Evolutionary conservation across 2,797 vertebrate species (phyloP), one percentile per base, ranked within the genome.

Genomic region (Mus caroli): DNA sequence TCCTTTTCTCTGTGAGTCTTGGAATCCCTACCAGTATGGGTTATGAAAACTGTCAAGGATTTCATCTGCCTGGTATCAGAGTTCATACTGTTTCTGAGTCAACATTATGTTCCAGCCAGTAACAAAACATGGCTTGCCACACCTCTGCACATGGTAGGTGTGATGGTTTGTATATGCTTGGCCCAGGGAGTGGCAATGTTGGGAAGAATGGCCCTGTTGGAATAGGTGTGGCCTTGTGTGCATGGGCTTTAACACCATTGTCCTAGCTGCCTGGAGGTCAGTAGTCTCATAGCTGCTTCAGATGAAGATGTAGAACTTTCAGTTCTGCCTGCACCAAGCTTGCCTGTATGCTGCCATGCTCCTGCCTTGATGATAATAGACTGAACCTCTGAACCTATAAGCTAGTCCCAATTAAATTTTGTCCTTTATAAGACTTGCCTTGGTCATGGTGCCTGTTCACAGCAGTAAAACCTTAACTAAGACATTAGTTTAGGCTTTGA

Each of bases 71-170:
- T 11, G 7, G 94, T 75, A 67, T 15, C 43, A 31, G 13, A 46
- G 79, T 84, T 93, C 60, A 4, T n/a, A 28, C 43, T 76, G 79
- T 90, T 95, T 96, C 64, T 69, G 50, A 94, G 34, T 31, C 96
- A 62, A 78, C 40, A 62, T 86, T 96, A 69, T 69, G 10, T 3
- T n/a, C 40, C 56, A 84, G n/a, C 46, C 58, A 34, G 31, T 31
- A 24, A 40, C 6, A 28, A 67, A 73, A 17, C 52, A 78, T 67
- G 20, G 56, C 26, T 85, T 62, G 4, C 91, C 71, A 88, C 11
- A 58, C 22, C 15, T 83, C 17, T 78, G 20, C 28, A 0, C 73
- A n/a, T 86, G 77, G 31, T 28, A 83, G 28, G 67, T n/a, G 34
- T 69, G 34, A n/a, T 69, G 34, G 7, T 69, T n/a, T 71, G 69